These are phyloP conservation scores for Drosophila kuntzei DNA, from an alignment of 2,888 invertebrate genomes.

Conservation along the genomic window DNA sequence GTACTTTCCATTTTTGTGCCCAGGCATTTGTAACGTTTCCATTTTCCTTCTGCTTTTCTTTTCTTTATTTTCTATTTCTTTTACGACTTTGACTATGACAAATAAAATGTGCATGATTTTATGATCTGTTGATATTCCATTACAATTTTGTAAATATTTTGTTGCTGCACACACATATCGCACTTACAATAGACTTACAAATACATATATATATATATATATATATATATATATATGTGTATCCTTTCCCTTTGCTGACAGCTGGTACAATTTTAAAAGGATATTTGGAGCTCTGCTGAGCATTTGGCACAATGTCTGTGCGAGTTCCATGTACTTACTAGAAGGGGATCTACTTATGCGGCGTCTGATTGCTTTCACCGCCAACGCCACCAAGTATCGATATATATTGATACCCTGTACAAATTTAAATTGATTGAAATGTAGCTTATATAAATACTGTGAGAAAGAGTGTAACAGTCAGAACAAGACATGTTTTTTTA, in stretches of 20 bases:
- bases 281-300: conserved; percentile 71
- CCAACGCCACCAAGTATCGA: conserved; percentile 59
- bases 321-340: conserved; percentile 11
- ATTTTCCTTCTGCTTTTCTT: conserved; percentile 3
- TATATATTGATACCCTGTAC: conserved; percentile 55
- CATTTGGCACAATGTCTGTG: no score
- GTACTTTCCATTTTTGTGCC: conserved; percentile 47
- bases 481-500: neutral
- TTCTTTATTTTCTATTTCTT: conserved; percentile 49
- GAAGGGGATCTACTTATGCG: conserved; percentile 37
- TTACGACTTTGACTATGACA: conserved; percentile 78
- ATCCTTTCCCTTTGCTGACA: conserved; percentile 14
- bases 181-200: conserved; percentile 75
- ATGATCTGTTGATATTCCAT: conserved; percentile 82
- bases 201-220: conserved; percentile 43
- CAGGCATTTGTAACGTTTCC: conserved; percentile 23
- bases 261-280: conserved; percentile 67
- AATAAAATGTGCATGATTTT: conserved; percentile 82
- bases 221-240: neutral
- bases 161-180: conserved; percentile 57
- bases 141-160: conserved; percentile 82
- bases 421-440: neutral
- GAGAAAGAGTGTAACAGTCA: neutral
- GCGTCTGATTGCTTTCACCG: conserved; percentile 74
- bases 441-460: neutral